phyloP scores from a whole-genome alignment of 1,140 invertebrate genomes.

The Drosophila sucinea region DNA sequence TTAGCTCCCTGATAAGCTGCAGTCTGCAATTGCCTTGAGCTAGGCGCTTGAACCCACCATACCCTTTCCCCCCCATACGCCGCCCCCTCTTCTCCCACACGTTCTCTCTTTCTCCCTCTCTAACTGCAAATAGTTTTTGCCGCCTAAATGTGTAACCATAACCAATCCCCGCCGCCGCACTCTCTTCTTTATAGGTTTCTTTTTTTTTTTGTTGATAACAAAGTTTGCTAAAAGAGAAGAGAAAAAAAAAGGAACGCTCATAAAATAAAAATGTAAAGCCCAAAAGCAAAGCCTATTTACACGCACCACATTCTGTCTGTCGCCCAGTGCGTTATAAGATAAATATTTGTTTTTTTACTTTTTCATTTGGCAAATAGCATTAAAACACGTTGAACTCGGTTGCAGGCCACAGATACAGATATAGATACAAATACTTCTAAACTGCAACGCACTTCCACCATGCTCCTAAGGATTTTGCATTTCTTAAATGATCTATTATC shows the following conservation, averaged over 20 bases:
- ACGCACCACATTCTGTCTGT: conserved; percentile 51
- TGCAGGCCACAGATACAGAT: conserved; percentile 21
- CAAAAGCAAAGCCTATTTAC: conserved; percentile 78
- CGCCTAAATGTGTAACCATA: conserved; percentile 60
- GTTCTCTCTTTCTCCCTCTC: conserved; percentile 7
- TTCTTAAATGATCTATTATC: no score
- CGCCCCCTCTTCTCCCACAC: neutral
- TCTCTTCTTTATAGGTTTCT: neutral
- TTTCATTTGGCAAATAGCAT: conserved; percentile 78
- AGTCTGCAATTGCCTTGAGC: conserved; percentile 64
- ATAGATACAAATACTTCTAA: neutral
- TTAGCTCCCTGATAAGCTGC: conserved; percentile 60
- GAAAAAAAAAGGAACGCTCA: conserved; percentile 43
- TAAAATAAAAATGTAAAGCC: conserved; percentile 71
- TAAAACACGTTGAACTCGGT: conserved; percentile 73
- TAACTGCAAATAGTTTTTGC: conserved; percentile 71
- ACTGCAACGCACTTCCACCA: conserved; percentile 6
- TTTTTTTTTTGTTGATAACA: conserved; percentile 58
- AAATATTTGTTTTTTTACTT: conserved; percentile 77
- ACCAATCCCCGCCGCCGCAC: conserved; percentile 28
- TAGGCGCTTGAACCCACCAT: conserved; percentile 70
- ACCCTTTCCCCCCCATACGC: conserved; percentile 1
- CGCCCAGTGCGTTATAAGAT: conserved; percentile 62
- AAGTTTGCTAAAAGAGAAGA: conserved; percentile 62
- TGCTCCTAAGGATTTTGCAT: no score